Conservation (phyloP, 1,140 invertebrate species). For the Panagrolaimus sp. region DNA sequence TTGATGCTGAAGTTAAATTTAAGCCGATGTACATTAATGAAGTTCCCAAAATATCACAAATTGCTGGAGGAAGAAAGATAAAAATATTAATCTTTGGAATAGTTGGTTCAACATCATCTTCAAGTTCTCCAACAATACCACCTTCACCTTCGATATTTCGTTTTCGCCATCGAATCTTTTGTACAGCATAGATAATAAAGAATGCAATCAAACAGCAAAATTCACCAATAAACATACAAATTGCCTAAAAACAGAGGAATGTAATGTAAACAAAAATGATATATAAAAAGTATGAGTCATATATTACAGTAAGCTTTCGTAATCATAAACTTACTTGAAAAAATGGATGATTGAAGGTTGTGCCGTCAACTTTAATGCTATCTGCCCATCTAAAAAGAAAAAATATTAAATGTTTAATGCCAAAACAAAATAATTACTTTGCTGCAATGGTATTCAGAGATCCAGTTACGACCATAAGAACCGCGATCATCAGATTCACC, state of each 20-base stretch:
- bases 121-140: constrained; percentile 42
- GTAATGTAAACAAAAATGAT: constrained; percentile 1
- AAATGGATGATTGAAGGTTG: constrained; percentile 55
- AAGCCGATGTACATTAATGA: constrained; percentile 77
- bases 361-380: constrained; percentile 50
- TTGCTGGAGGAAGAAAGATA: constrained; percentile 69
- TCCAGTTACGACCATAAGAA: constrained; percentile 49
- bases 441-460: constrained; percentile 57
- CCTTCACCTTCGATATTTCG: constrained; percentile 30
- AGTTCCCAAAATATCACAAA: constrained; percentile 55
- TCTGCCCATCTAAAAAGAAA: constrained; percentile 53
- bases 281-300: background rate
- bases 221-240: constrained; percentile 59
- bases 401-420: constrained; percentile 10
- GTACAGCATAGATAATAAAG: constrained; percentile 43
- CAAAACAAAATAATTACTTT: constrained; percentile 34
- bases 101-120: constrained; percentile 42
- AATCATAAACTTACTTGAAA: constrained; percentile 42
- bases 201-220: constrained; percentile 55
- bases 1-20: constrained; percentile 83
- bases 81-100: constrained; percentile 64
- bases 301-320: background rate
- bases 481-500: constrained; percentile 24
- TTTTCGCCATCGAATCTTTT: constrained; percentile 26
- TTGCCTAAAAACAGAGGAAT: constrained; percentile 35